Evolutionary conservation across 2,888 invertebrate species (phyloP), one percentile per base, ranked within the genome.

Genomic region (Epistrophella euchroma): DNA sequence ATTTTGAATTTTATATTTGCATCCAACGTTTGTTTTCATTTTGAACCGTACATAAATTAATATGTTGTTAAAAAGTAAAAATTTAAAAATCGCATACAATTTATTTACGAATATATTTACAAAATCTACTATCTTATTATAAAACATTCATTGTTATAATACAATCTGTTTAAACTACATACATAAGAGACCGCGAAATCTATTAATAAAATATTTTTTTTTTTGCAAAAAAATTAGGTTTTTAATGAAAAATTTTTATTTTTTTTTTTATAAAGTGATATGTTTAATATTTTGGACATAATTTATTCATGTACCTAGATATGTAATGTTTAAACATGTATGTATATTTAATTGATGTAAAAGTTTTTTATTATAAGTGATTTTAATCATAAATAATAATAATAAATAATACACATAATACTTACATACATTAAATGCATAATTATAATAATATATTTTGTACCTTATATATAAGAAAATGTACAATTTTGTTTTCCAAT

Each of bases 231-330:
- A 72, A 9, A 32, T 19, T 71, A 19, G 2, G 43, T 45, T 19
- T 45, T 5, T 10, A 72, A n/a, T 9, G 25, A 22, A 22, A 32
- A 40, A 1, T 37, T 52, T 47, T 50, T 25, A 35, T 45, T 70
- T n/a, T 62, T 70, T n/a, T 62, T 78, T 71, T 74, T 84, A 56
- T 79, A 85, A 80, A 85, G 72, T 86, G 82, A 82, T 77, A 81
- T 50, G 52, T 71, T 82, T 71, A 76, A 56, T 56, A 70, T 73
- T 72, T 77, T 87, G 56, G 66, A 74, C 60, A 50, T 73, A 70
- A 83, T 25, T 75, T 28, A 72, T 62, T 43, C 50, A 66, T 47
- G 64, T 64, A 47, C 45, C 45, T 47, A 64, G 1, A 10, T 52
- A 22, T 70, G 15, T 3, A 9, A 13, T 55, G 62, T 47, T 19